A percentile compares a stretch with the other conserved stretches of the same genome.
Evolutionary conservation across 2,113 vertebrate genomes (phyloP).

Genomic region (Bufo gargarizans): DNA sequence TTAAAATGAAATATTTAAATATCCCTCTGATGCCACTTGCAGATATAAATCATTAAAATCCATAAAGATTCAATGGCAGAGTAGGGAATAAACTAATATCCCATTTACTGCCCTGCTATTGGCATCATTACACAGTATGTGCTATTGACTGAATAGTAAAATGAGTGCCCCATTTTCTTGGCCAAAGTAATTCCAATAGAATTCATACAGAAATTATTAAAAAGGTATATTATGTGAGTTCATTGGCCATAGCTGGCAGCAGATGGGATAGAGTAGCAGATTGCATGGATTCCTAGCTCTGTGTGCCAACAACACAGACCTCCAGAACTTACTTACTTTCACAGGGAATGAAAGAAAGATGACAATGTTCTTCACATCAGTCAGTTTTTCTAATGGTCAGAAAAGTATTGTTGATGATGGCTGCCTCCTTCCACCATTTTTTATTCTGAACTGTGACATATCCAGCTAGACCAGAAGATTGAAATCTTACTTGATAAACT

Average conservation of each 20-base stretch:
- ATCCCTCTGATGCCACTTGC: not conserved
- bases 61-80: not conserved
- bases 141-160: not conserved
- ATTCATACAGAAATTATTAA: not conserved
- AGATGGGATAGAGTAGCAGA: not conserved
- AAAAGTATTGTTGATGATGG: conserved; percentile 1
- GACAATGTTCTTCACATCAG: not conserved
- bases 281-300: too few relatives aligned
- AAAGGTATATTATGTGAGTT: not conserved
- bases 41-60: not conserved
- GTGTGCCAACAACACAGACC: too few relatives aligned
- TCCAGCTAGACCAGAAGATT: not conserved
- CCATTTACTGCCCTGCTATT: not conserved
- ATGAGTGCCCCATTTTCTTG: not conserved
- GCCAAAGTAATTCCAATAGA: not conserved
- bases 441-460: not conserved
- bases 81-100: not conserved
- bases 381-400: not conserved
- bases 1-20: not conserved
- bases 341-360: not conserved
- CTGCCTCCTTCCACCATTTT: not conserved
- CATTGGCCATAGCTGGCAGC: not conserved
- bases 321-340: not conserved
- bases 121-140: not conserved
- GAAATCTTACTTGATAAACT: not conserved